Conservation (phyloP, 2,797 vertebrate species). For the Sebastes goodei region DNA sequence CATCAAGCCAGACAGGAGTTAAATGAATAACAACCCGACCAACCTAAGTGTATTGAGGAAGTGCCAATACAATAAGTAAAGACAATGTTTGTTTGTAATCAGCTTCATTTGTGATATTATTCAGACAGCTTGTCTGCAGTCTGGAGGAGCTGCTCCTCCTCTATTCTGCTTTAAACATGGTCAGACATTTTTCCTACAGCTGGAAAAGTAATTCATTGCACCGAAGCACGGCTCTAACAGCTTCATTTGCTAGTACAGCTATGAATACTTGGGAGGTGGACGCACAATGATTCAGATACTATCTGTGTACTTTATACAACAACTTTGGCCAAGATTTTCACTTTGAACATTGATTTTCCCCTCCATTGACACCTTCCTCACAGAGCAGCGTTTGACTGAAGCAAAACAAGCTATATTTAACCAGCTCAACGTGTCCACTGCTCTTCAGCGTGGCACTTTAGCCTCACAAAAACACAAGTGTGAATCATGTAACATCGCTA, state of each 20-base stretch:
- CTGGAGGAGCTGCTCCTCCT: background rate
- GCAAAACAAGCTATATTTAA: constrained; percentile 62
- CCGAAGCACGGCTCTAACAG: background rate
- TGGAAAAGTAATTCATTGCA: constrained; percentile 40
- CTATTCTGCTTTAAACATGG: constrained; percentile 15
- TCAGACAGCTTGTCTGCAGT: background rate
- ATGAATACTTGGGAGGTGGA: background rate
- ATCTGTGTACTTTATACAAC: background rate
- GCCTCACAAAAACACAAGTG: constrained; percentile 45
- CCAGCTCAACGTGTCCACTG: constrained; percentile 33
- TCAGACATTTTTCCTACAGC: constrained; percentile 27
- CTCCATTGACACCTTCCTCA: constrained; percentile 10
- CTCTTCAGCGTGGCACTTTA: constrained; percentile 43
- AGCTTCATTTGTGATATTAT: background rate
- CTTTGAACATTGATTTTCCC: background rate
- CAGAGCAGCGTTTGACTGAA: constrained; percentile 27
- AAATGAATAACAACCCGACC: background rate
- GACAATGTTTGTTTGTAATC: background rate
- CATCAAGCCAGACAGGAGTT: background rate
- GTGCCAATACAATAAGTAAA: background rate
- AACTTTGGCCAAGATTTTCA: constrained; percentile 11
- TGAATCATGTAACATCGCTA: constrained; percentile 37
- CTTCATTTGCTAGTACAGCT: constrained; percentile 14
- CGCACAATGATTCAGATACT: background rate
- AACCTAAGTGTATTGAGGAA: background rate